Evolutionary conservation across 2,797 vertebrate genomes (phyloP).

Genomic region (Meda fulgida): DNA sequence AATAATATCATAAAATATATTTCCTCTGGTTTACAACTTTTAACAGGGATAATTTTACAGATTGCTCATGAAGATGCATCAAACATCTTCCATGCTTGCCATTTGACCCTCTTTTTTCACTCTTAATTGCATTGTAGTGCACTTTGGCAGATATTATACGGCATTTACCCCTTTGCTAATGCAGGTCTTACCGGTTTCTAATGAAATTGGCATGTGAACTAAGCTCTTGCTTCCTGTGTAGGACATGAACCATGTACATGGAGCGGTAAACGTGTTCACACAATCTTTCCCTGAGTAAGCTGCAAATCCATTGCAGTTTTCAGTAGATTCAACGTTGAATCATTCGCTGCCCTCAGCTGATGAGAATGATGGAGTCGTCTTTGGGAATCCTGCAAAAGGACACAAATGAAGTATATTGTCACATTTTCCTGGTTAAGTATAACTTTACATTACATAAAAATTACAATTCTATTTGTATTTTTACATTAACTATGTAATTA

Average conservation of each 20-base stretch:
- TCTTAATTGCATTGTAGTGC: constrained; percentile 41
- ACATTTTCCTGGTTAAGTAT: too few species aligned
- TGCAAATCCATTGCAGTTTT: constrained; percentile 19
- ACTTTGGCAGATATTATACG: constrained; percentile 18
- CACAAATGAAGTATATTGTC: not conserved
- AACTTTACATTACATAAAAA: too few species aligned
- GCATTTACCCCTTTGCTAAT: constrained; percentile 33
- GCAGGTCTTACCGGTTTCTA: constrained; percentile 9
- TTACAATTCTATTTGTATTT: too few species aligned
- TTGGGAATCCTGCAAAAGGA: constrained; percentile 64
- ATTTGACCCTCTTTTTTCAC: constrained; percentile 11
- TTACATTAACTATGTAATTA: too few species aligned
- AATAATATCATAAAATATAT: constrained; percentile 36
- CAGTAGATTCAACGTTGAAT: constrained; percentile 21
- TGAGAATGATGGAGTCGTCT: constrained; percentile 67
- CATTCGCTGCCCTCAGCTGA: constrained; percentile 64
- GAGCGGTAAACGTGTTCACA: constrained; percentile 1
- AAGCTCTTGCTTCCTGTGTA: constrained; percentile 5
- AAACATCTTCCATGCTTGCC: constrained; percentile 23
- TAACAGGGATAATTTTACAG: not conserved
- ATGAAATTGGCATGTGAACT: constrained; percentile 6
- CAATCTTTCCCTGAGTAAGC: constrained; percentile 31
- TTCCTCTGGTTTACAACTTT: constrained; percentile 7
- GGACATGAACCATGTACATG: constrained; percentile 2
- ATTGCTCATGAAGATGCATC: constrained; percentile 35